Evolutionary conservation across 2,888 invertebrate species (phyloP), one percentile per base, ranked within the genome.

Genomic region (Monoplex corrugatus): DNA sequence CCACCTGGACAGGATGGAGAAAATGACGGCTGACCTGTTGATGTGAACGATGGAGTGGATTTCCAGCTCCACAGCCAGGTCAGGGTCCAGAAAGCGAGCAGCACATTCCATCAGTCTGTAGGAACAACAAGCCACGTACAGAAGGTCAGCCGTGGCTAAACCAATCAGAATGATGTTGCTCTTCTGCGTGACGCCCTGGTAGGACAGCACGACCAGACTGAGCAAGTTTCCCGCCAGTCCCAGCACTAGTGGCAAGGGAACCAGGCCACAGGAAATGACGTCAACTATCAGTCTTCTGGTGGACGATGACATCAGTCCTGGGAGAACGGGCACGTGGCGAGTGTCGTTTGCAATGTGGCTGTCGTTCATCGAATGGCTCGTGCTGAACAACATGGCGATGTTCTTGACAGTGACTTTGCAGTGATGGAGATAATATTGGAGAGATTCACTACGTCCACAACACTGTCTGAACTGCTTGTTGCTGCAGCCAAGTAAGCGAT

Each of bases 221-320:
- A 80, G 28, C 78, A 43, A 8, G 28, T 80, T 80, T 10, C 78
- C 78, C 2, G 43, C 16, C 8, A 40, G 3, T 6, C 78, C 78
- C 6, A 80, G 28, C 1, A 80, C 23, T 32, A n/a, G 28, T 23
- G 28, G 78, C 23, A 80, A 80, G 5, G 78, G 78, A 28, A 43
- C 78, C 28, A 80, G 40, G 28, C 78, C 78, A 43, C 78, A 80
- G 78, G 78, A 80, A 40, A 80, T 80, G 23, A 80, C 43, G 43
- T 80, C 78, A 23, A 80, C 2, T 5, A 80, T 43, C 23, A 80
- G 1, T 40, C 8, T 28, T 23, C 43, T 80, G 10, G 78, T 80
- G 28, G 78, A 40, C 2, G 43, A 40, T 6, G 78, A 80, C 0
- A 80, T 13, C 43, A 43, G 28, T 43, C 78, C 78, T 10, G 43